These are phyloP conservation scores for Fistularia commersonii DNA, from an alignment of 2,797 vertebrate species.

Conservation along the genomic window DNA sequence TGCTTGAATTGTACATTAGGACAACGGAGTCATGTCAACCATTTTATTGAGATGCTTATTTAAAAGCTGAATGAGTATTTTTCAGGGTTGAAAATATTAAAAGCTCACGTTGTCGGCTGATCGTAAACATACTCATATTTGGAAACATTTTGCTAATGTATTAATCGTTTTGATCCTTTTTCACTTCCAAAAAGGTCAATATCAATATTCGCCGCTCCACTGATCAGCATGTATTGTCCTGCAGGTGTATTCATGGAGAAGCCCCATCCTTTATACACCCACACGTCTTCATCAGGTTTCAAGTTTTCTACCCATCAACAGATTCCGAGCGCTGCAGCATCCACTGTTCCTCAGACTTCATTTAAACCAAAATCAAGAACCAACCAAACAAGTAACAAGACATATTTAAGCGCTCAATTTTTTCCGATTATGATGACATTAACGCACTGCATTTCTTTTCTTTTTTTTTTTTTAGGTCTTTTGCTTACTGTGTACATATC, in stretches of 20 bases:
- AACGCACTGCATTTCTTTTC: neutral
- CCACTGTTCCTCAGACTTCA: slow-evolving; percentile 22
- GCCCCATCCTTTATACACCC: slow-evolving; percentile 84
- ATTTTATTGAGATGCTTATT: too few relatives aligned
- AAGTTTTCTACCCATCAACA: slow-evolving; percentile 73
- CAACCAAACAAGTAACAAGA: slow-evolving; percentile 55
- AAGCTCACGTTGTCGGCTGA: too few relatives aligned
- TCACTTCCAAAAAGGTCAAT: too few relatives aligned
- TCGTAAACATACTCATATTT: too few relatives aligned
- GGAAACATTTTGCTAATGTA: too few relatives aligned
- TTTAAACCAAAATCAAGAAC: slow-evolving; percentile 28
- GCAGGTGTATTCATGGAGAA: slow-evolving; percentile 97
- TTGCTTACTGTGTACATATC: slow-evolving; percentile 88
- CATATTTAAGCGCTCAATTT: neutral
- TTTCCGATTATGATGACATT: neutral
- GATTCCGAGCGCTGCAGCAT: slow-evolving; percentile 12
- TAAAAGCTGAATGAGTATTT: too few relatives aligned
- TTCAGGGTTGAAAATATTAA: too few relatives aligned
- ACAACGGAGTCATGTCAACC: too few relatives aligned
- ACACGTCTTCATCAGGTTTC: slow-evolving; percentile 75
- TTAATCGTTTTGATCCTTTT: too few relatives aligned
- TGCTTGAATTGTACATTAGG: too few relatives aligned
- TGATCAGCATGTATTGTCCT: slow-evolving; percentile 19
- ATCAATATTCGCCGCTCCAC: neutral
- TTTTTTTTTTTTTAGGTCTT: slow-evolving; percentile 68